These are phyloP conservation scores for Drosophila miranda DNA, from an alignment of 1,140 invertebrate genomes.

Conservation along the genomic window DNA sequence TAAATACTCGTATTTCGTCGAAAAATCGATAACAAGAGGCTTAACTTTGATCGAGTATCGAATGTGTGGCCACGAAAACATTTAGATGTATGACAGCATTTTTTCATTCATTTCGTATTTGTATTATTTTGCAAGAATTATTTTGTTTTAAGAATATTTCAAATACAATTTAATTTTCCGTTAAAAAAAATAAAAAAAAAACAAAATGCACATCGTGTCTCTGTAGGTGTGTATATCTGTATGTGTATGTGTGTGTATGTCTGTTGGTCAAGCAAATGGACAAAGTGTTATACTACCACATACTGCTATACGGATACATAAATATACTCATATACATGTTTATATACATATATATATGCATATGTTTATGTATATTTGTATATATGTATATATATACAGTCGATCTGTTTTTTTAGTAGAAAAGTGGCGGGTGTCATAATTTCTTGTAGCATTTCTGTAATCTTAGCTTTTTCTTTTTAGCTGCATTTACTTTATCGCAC, in stretches of 20 bases:
- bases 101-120: constrained; percentile 1
- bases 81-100: constrained; percentile 49
- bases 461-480: constrained; percentile 58
- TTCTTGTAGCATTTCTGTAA: constrained; percentile 11
- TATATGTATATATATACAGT: constrained; percentile 56
- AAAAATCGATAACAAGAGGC: constrained; percentile 47
- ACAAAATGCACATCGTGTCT: constrained; percentile 41
- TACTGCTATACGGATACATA: constrained; percentile 73
- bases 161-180: constrained; percentile 38
- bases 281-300: constrained; percentile 54
- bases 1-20: constrained; percentile 38
- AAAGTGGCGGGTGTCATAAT: constrained; percentile 78
- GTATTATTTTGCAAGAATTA: constrained; percentile 41
- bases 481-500: constrained; percentile 61
- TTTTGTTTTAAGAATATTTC: constrained; percentile 31
- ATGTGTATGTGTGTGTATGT: constrained; percentile 9
- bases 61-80: constrained; percentile 42
- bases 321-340: constrained; percentile 67
- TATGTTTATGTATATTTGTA: constrained; percentile 28
- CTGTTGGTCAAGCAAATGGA: constrained; percentile 65
- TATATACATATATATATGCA: constrained; percentile 56
- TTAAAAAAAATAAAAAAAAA: constrained; percentile 28
- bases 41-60: constrained; percentile 23
- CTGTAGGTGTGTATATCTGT: constrained; percentile 5
- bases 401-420: constrained; percentile 63